phyloP scores from a whole-genome alignment of 2,797 vertebrate species.

The Bovichtus diacanthus region DNA sequence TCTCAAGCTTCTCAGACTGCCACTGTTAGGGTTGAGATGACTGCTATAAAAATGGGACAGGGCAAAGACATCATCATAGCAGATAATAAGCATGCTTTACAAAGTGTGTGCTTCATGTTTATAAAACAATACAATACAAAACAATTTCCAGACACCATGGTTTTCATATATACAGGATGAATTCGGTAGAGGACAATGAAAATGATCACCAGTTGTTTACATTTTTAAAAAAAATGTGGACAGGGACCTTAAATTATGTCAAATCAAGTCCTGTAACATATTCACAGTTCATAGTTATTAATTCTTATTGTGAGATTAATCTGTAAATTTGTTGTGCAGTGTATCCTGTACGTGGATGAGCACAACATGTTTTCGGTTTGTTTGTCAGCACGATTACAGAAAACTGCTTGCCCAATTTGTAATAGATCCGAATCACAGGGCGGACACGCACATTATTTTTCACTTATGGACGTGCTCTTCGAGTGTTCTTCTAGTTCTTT shows the following conservation, averaged over 20 bases:
- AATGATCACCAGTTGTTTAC: conserved; percentile 34
- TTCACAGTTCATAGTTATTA: conserved; percentile 29
- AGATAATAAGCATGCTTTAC: conserved; percentile 74
- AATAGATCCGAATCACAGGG: no score
- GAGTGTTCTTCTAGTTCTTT: no score
- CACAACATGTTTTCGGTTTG: neutral
- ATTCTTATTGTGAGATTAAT: neutral
- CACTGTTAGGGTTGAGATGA: conserved; percentile 28
- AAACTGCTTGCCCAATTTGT: no score
- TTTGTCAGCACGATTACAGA: no score
- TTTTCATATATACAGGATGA: conserved; percentile 64
- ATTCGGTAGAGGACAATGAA: conserved; percentile 31
- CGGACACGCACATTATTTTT: no score
- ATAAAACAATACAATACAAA: conserved; percentile 79
- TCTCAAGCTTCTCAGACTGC: conserved; percentile 18
- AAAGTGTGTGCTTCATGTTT: conserved; percentile 72
- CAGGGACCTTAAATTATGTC: conserved; percentile 16
- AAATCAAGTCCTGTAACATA: conserved; percentile 24
- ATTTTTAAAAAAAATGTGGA: conserved; percentile 47
- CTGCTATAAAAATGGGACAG: conserved; percentile 33
- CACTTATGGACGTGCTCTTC: no score
- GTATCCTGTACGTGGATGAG: neutral
- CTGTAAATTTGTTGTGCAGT: conserved; percentile 16
- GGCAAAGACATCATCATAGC: conserved; percentile 48
- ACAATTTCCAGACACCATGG: conserved; percentile 68